These are phyloP conservation scores for Campoplex capitator DNA, from an alignment of 2,888 invertebrate species.

Conservation along the genomic window DNA sequence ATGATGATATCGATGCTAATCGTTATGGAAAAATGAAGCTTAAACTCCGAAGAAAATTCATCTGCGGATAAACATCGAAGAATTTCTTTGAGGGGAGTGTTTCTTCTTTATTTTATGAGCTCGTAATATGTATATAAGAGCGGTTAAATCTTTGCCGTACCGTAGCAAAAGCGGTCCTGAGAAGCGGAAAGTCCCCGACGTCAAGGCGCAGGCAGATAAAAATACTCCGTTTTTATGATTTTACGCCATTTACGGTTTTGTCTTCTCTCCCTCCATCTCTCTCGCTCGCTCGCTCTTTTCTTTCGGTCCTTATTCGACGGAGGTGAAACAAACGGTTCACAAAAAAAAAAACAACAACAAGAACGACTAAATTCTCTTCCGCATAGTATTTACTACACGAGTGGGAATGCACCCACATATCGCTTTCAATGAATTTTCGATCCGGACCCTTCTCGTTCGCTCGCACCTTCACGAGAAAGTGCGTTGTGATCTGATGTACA, in stretches of 20 bases:
- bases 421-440: slow-evolving; percentile 53
- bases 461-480: neutral
- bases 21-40: neutral
- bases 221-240: slow-evolving; percentile 56
- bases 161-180: slow-evolving; percentile 43
- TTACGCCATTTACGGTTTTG: slow-evolving; percentile 62
- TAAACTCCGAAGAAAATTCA: neutral
- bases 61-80: neutral
- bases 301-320: neutral
- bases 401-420: neutral
- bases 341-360: slow-evolving; percentile 7
- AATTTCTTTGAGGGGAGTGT: slow-evolving; percentile 32
- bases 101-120: slow-evolving; percentile 44
- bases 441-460: neutral
- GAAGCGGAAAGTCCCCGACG: slow-evolving; percentile 28
- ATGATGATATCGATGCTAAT: neutral
- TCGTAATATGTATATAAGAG: slow-evolving; percentile 37
- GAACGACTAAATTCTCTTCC: slow-evolving; percentile 38
- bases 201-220: slow-evolving; percentile 21
- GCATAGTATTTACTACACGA: slow-evolving; percentile 24
- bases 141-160: slow-evolving; percentile 50
- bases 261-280: slow-evolving; percentile 10
- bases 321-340: slow-evolving; percentile 37
- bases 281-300: neutral
- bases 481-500: neutral